phyloP scores from a whole-genome alignment of 2,797 vertebrate genomes.

The Mycteria americana region DNA sequence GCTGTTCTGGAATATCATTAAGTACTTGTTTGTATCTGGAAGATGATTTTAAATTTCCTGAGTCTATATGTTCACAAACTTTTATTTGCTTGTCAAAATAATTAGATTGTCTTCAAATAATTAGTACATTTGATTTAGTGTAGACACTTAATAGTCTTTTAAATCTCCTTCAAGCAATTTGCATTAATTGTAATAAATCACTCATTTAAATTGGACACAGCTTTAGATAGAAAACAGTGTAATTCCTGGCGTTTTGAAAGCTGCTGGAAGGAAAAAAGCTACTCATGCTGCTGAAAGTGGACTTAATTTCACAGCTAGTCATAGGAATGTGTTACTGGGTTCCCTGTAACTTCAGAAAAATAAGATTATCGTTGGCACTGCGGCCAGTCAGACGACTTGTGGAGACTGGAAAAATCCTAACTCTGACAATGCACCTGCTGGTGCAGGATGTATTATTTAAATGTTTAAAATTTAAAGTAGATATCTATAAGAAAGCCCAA shows the following conservation, averaged over 20 bases:
- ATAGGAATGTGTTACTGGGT: not conserved
- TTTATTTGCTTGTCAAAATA: constrained; percentile 37
- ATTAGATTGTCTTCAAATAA: constrained; percentile 35
- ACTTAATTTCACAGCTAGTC: not conserved
- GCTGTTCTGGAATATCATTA: not conserved
- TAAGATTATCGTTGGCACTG: not conserved
- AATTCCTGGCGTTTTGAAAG: not conserved
- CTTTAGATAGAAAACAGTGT: not conserved
- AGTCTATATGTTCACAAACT: not conserved
- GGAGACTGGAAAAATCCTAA: not conserved
- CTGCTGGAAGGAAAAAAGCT: not conserved
- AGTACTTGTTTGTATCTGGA: not conserved
- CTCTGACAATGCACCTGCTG: not conserved
- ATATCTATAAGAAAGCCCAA: not conserved
- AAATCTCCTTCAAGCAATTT: constrained; percentile 22
- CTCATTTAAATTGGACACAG: not conserved
- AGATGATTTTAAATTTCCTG: constrained; percentile 22
- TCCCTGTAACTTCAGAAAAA: not conserved
- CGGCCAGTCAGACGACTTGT: not conserved
- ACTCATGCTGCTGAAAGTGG: not conserved
- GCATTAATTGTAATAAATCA: constrained; percentile 14
- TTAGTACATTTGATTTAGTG: constrained; percentile 15
- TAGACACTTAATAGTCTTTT: constrained; percentile 11
- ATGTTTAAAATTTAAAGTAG: not conserved
- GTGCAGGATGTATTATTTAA: not conserved